Percentiles rank a stretch among this genome's conserved stretches.
phyloP scores from a whole-genome alignment of 2,113 vertebrate species.

The Xyliphius kryptos region DNA sequence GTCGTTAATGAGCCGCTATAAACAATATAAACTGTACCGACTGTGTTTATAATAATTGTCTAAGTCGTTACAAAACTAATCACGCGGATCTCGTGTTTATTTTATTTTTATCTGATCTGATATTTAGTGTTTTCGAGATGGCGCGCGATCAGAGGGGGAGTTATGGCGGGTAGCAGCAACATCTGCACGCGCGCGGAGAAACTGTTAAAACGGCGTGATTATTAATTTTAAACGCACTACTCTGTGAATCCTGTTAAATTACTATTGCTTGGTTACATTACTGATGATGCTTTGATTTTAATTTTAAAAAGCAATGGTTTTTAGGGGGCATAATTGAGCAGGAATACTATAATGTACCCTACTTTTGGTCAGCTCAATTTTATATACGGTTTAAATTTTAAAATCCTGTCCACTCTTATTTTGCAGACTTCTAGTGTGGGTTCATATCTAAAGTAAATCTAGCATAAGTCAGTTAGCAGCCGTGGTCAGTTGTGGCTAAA shows the following conservation, averaged over 20 bases:
- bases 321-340: too few relatives aligned
- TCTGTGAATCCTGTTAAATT: neutral
- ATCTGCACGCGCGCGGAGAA: neutral
- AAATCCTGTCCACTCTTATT: too few relatives aligned
- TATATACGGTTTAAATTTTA: too few relatives aligned
- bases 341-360: too few relatives aligned
- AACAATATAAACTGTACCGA: neutral
- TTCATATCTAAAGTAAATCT: too few relatives aligned
- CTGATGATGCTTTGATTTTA: too few relatives aligned
- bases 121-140: neutral
- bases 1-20: neutral
- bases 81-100: fast-evolving
- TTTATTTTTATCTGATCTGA: fast-evolving
- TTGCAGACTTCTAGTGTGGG: too few relatives aligned
- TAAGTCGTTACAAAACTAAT: neutral
- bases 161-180: constrained; percentile 30
- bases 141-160: constrained; percentile 13
- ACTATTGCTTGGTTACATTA: too few relatives aligned
- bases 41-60: neutral
- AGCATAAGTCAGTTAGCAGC: too few relatives aligned
- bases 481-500: too few relatives aligned
- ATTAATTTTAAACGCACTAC: neutral
- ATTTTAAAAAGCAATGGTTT: too few relatives aligned
- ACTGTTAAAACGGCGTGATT: neutral
- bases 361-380: too few relatives aligned